Conservation (phyloP, 1,140 invertebrate species). For the Metopolophium dirhodum region DNA sequence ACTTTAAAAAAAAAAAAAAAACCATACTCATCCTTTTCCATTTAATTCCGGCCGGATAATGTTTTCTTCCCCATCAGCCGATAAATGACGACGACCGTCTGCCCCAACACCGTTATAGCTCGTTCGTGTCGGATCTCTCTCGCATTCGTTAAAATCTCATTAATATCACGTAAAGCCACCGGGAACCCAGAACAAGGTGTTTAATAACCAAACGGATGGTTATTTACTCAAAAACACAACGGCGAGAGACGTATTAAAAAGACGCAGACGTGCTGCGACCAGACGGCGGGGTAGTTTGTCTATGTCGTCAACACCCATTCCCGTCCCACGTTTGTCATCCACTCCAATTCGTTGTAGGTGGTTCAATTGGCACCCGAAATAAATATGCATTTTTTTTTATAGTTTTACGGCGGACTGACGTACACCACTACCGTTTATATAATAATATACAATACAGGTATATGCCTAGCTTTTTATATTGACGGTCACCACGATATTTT, state of each 20-base stretch:
- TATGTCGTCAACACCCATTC: background rate
- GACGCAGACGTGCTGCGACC: background rate
- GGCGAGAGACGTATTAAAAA: background rate
- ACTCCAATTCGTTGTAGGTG: background rate
- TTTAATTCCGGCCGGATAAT: background rate
- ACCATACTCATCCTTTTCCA: constrained; percentile 57
- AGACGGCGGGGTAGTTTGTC: background rate
- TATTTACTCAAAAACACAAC: background rate
- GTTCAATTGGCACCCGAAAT: background rate
- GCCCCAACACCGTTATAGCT: background rate
- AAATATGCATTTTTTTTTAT: background rate
- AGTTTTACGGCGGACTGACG: background rate
- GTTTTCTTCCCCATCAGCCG: background rate
- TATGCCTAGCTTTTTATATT: background rate
- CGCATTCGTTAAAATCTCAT: background rate
- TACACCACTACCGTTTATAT: background rate
- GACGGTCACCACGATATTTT: background rate
- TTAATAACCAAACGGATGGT: background rate
- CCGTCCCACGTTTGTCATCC: background rate
- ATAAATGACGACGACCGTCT: background rate
- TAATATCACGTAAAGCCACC: background rate
- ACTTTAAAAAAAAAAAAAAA: background rate
- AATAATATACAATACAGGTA: background rate
- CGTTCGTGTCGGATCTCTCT: background rate
- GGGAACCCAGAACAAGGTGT: background rate